Conservation (phyloP, 2,888 invertebrate species). For the Stenodera caucasica region DNA sequence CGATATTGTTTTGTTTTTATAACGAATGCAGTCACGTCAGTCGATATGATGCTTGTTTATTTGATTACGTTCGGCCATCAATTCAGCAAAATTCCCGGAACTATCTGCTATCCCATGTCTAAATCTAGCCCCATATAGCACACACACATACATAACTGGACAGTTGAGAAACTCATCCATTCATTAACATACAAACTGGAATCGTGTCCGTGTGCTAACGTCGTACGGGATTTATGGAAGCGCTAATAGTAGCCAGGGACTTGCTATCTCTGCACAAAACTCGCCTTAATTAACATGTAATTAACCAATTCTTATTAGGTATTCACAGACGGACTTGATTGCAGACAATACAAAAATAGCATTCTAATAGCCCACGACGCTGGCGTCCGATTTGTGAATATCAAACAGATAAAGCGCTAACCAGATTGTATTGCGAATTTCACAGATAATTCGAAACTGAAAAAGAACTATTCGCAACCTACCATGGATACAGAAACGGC, state of each 20-base stretch:
- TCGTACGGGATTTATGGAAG: constrained; percentile 40
- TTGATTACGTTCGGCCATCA: background rate
- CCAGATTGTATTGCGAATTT: background rate
- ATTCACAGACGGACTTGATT: constrained; percentile 25
- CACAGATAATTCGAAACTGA: background rate
- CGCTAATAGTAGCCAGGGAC: constrained; percentile 38
- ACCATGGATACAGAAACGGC: no score
- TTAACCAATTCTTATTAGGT: constrained; percentile 44
- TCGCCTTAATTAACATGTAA: constrained; percentile 49
- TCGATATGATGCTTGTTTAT: background rate
- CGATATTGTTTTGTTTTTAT: background rate
- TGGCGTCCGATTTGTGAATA: background rate
- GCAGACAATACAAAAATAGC: constrained; percentile 3
- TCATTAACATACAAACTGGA: constrained; percentile 48
- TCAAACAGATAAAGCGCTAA: background rate
- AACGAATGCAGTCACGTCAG: background rate
- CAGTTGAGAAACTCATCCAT: constrained; percentile 32
- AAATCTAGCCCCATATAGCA: constrained; percentile 43
- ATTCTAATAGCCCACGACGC: constrained; percentile 10
- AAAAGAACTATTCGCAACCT: no score
- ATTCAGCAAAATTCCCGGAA: constrained; percentile 6
- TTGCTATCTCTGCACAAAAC: constrained; percentile 38
- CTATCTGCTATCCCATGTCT: background rate
- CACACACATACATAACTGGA: constrained; percentile 9
- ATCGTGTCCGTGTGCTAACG: constrained; percentile 39